Percentiles rank a stretch among this genome's conserved stretches.
phyloP scores from a whole-genome alignment of 2,113 vertebrate species.

The Xiphorhynchus elegans region DNA sequence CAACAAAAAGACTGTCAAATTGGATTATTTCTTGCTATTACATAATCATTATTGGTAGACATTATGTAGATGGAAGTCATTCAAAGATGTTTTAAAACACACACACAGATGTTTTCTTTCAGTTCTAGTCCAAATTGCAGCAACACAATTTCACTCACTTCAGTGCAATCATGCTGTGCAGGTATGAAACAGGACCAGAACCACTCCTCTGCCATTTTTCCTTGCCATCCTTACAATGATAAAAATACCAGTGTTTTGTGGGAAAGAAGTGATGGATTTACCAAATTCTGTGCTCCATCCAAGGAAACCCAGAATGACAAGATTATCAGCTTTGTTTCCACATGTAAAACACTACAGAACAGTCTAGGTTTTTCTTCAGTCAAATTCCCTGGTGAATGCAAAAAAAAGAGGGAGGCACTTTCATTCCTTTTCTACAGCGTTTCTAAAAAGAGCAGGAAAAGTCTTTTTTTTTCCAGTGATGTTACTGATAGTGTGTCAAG shows the following conservation, averaged over 20 bases:
- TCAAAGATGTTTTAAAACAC: slow-evolving; percentile 19
- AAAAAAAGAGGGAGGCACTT: slow-evolving; percentile 8
- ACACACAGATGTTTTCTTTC: not conserved
- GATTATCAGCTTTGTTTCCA: slow-evolving; percentile 24
- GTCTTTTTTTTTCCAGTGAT: not conserved
- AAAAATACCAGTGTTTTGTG: slow-evolving; percentile 27
- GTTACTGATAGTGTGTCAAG: not conserved
- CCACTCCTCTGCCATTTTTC: not conserved
- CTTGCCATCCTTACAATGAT: not conserved
- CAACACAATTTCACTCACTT: not conserved
- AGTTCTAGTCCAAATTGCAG: not conserved
- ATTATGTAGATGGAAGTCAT: slow-evolving; percentile 11
- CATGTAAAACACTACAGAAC: slow-evolving; percentile 17
- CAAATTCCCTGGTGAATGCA: slow-evolving; percentile 25
- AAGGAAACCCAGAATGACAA: slow-evolving; percentile 43
- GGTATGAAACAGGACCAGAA: slow-evolving; percentile 34
- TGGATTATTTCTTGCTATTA: slow-evolving; percentile 37
- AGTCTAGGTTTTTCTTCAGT: slow-evolving; percentile 9
- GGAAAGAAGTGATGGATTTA: not conserved
- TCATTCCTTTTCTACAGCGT: not conserved
- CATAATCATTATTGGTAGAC: slow-evolving; percentile 7
- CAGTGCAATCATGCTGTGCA: not conserved
- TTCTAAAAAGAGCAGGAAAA: not conserved
- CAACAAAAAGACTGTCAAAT: slow-evolving; percentile 14
- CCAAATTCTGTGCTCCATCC: slow-evolving; percentile 1